phyloP scores from a whole-genome alignment of 1,140 invertebrate species.

The Monomorium pharaonis region DNA sequence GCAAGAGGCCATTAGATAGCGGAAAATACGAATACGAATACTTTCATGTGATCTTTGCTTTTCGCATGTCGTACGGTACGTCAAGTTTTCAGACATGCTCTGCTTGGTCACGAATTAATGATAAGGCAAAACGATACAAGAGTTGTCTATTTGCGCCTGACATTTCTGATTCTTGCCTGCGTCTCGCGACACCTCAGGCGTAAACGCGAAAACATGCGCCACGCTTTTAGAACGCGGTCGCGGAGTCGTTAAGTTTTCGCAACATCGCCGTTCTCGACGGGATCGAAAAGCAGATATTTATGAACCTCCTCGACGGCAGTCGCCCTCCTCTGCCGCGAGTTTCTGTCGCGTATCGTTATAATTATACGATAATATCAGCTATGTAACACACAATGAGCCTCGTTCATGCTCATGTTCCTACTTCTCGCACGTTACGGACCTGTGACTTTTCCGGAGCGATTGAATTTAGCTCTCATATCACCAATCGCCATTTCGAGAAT shows the following conservation, averaged over 20 bases:
- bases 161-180: neutral
- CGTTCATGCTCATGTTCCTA: neutral
- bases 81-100: neutral
- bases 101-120: neutral
- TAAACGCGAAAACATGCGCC: neutral
- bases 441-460: neutral
- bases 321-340: neutral
- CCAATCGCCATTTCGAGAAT: neutral
- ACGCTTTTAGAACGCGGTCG: neutral
- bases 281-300: slow-evolving; percentile 32
- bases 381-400: neutral
- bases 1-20: neutral
- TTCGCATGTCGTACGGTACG: neutral
- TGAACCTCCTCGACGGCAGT: neutral
- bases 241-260: slow-evolving; percentile 8
- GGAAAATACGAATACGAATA: neutral
- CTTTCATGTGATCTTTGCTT: neutral
- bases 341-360: slow-evolving; percentile 4
- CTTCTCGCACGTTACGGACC: neutral
- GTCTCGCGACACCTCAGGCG: neutral
- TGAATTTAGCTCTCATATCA: neutral
- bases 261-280: neutral
- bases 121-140: neutral
- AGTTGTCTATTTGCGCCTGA: neutral
- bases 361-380: slow-evolving; percentile 30